Evolutionary conservation across 1,140 invertebrate genomes (phyloP).

Genomic region (Aphaenogaster ashmeadi): DNA sequence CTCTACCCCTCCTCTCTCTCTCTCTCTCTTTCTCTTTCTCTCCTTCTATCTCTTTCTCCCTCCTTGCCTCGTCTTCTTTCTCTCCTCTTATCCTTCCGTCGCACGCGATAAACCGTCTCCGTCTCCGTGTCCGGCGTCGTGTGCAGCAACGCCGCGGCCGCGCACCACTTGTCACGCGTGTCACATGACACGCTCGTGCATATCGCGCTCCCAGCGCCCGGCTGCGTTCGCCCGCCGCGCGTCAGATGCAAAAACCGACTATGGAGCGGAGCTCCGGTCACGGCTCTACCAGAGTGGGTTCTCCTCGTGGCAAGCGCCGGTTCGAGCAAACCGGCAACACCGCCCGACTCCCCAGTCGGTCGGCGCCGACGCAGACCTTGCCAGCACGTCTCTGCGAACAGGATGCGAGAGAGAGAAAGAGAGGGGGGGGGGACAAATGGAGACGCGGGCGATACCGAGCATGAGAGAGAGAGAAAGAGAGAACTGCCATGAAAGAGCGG

Average conservation of each 20-base stretch:
- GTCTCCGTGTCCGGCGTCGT: background rate
- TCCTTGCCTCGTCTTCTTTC: slow-evolving; percentile 2
- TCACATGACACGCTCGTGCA: slow-evolving; percentile 81
- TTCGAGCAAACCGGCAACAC: slow-evolving; percentile 57
- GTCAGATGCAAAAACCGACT: slow-evolving; percentile 82
- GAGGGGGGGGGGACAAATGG: background rate
- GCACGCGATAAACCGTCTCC: background rate
- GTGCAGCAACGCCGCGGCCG: slow-evolving; percentile 53
- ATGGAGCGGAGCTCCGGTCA: slow-evolving; percentile 63
- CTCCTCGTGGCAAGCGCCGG: slow-evolving; percentile 76
- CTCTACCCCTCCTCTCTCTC: background rate
- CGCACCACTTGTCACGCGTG: slow-evolving; percentile 74
- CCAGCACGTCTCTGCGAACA: slow-evolving; percentile 64
- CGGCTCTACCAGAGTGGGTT: slow-evolving; percentile 63
- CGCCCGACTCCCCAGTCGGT: slow-evolving; percentile 44
- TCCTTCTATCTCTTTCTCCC: background rate
- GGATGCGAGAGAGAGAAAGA: background rate
- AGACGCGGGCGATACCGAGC: background rate
- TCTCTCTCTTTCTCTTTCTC: background rate
- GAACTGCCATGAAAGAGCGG: background rate
- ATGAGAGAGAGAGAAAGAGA: background rate
- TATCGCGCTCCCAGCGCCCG: slow-evolving; percentile 54
- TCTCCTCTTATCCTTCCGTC: background rate
- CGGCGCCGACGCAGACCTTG: slow-evolving; percentile 67
- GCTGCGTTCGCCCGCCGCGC: slow-evolving; percentile 70